phyloP scores from a whole-genome alignment of 2,113 vertebrate species.

The Mormoops blainvillei region DNA sequence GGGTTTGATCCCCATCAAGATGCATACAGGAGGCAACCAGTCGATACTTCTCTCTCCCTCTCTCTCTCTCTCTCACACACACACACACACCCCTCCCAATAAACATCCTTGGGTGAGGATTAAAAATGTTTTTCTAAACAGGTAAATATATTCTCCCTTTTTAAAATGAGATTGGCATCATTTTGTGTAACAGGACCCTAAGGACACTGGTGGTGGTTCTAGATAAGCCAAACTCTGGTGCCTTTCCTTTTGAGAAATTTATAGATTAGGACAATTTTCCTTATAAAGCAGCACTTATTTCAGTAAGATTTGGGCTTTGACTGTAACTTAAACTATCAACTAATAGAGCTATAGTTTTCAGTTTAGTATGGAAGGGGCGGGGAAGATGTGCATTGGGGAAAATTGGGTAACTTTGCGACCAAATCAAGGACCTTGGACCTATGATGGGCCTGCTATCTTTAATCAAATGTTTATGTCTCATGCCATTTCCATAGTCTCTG shows the following conservation, averaged over 20 bases:
- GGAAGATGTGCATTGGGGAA: background rate
- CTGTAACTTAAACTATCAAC: background rate
- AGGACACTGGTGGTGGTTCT: background rate
- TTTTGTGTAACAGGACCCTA: background rate
- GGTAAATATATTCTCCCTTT: background rate
- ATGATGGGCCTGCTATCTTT: background rate
- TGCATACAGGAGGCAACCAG: too few species aligned
- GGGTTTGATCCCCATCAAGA: too few species aligned
- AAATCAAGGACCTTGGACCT: background rate
- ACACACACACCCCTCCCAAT: too few species aligned
- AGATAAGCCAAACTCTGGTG: background rate
- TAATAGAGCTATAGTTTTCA: slow-evolving; percentile 6
- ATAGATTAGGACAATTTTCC: background rate
- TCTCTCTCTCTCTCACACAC: too few species aligned
- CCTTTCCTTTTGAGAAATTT: slow-evolving; percentile 11
- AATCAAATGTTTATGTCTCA: slow-evolving; percentile 13
- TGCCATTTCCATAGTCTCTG: background rate
- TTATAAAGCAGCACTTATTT: slow-evolving; percentile 26
- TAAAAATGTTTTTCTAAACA: background rate
- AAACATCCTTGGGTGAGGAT: too few species aligned
- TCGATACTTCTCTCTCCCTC: too few species aligned
- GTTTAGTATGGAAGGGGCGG: background rate
- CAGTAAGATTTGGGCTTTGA: background rate
- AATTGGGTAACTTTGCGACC: background rate
- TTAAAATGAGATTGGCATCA: background rate